Conservation (phyloP, 2,113 vertebrate genomes). For the Elgaria multicarinata region DNA sequence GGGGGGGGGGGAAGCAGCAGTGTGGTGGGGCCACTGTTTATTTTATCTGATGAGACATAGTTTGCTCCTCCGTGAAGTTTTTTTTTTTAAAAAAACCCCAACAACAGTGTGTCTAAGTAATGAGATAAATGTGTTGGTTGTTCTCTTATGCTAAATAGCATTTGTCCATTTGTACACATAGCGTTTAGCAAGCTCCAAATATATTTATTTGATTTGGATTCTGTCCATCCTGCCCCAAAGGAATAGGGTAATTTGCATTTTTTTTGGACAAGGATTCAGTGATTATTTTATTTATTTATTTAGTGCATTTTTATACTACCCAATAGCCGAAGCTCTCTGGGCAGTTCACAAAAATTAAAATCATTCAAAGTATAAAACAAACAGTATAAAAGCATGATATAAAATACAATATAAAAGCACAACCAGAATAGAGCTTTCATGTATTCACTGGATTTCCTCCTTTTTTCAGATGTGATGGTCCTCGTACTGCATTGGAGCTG, state of each 20-base stretch:
- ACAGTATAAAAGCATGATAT: no score
- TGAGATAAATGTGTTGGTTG: conserved; percentile 16
- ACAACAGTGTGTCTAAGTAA: conserved; percentile 38
- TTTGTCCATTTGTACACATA: neutral
- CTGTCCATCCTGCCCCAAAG: neutral
- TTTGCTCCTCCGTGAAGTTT: neutral
- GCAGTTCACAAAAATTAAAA: no score
- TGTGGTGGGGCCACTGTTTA: neutral
- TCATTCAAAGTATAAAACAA: no score
- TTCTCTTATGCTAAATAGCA: neutral
- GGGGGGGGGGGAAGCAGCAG: neutral
- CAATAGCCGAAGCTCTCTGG: no score
- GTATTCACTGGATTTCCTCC: neutral
- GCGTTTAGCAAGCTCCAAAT: conserved; percentile 9
- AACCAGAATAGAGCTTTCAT: conserved; percentile 23
- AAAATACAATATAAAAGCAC: no score
- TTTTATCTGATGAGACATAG: neutral
- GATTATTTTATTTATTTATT: no score
- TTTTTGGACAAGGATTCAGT: neutral
- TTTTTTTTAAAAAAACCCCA: conserved; percentile 29
- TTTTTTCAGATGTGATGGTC: neutral
- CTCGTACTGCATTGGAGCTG: neutral
- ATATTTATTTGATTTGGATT: neutral
- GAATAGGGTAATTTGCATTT: neutral
- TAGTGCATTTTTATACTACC: no score